Evolutionary conservation across 2,888 invertebrate species (phyloP).

Genomic region (Chalcis sispes): DNA sequence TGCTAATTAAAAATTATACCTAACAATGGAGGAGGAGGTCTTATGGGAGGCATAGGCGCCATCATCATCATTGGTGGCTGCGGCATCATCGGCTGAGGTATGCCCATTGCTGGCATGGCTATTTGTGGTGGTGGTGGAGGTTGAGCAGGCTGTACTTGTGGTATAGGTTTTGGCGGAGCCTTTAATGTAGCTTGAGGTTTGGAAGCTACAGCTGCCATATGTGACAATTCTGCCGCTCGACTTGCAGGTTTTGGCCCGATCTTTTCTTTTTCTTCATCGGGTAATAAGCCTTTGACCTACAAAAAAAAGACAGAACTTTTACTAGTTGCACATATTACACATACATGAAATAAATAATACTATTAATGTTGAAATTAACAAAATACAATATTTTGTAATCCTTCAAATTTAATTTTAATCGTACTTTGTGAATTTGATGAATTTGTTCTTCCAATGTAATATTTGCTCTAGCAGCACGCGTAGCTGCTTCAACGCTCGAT

Average conservation of each 20-base stretch:
- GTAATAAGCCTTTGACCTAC: conserved; percentile 87
- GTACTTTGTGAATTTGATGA: conserved; percentile 95
- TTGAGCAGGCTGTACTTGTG: conserved; percentile 69
- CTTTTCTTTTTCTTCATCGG: conserved; percentile 97
- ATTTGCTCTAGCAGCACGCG: conserved; percentile 94
- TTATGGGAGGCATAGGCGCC: conserved; percentile 79
- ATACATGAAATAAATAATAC: background rate
- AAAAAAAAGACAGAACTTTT: background rate
- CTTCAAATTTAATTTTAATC: background rate
- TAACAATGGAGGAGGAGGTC: conserved; percentile 61
- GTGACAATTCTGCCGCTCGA: conserved; percentile 70
- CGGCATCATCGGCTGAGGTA: conserved; percentile 77
- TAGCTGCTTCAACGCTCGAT: conserved; percentile 96
- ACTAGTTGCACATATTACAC: background rate
- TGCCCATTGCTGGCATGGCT: conserved; percentile 74
- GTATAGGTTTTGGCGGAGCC: conserved; percentile 73
- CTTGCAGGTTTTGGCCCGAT: conserved; percentile 93
- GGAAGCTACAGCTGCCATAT: conserved; percentile 73
- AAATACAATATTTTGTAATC: background rate
- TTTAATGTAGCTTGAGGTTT: conserved; percentile 73
- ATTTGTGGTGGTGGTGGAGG: conserved; percentile 72
- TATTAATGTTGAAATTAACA: background rate
- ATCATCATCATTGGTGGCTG: conserved; percentile 82
- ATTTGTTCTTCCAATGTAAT: conserved; percentile 98
- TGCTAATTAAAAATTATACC: conserved; percentile 21